A percentile compares a stretch with the other conserved stretches of the same genome.
These are phyloP conservation scores for Alces alces DNA, from an alignment of 2,113 vertebrate genomes.

Conservation along the genomic window DNA sequence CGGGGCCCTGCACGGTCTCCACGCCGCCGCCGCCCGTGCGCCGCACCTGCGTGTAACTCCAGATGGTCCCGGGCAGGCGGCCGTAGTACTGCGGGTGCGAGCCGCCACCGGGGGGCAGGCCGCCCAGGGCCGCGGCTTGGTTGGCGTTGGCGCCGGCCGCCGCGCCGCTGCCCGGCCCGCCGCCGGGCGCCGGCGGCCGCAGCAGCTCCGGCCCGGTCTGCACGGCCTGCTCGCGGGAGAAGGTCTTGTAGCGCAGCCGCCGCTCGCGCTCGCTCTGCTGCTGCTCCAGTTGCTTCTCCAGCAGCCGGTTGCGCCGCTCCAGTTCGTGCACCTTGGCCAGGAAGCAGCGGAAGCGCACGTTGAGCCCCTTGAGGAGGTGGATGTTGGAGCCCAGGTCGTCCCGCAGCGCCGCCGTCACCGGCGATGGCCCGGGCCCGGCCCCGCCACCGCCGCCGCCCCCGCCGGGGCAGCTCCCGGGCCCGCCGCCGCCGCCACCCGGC, in stretches of 20 bases:
- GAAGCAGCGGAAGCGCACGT: slow-evolving; percentile 92
- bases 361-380: slow-evolving; percentile 91
- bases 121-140: slow-evolving; percentile 41
- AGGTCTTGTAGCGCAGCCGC: slow-evolving; percentile 79
- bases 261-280: slow-evolving; percentile 75
- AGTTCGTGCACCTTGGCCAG: slow-evolving; percentile 92
- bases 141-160: slow-evolving; percentile 32
- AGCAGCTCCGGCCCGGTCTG: slow-evolving; percentile 82
- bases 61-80: slow-evolving; percentile 89
- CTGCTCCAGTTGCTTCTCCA: slow-evolving; percentile 88
- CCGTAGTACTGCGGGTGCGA: slow-evolving; percentile 75
- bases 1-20: slow-evolving; percentile 87
- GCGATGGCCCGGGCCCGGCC: slow-evolving; percentile 58
- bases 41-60: slow-evolving; percentile 91
- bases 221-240: slow-evolving; percentile 85
- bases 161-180: slow-evolving; percentile 23
- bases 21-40: slow-evolving; percentile 85
- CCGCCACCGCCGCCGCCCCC: slow-evolving; percentile 66
- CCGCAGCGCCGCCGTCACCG: slow-evolving; percentile 85
- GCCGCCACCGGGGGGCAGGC: slow-evolving; percentile 54
- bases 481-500: slow-evolving; percentile 46
- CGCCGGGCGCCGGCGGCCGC: slow-evolving; percentile 32
- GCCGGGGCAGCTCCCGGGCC: slow-evolving; percentile 32
- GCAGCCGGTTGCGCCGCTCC: slow-evolving; percentile 88
- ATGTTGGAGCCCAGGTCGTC: slow-evolving; percentile 93